A percentile compares a stretch with the other conserved stretches of the same genome.
Conservation (phyloP, 2,797 vertebrate genomes). For the Poeciliopsis presidionis region DNA sequence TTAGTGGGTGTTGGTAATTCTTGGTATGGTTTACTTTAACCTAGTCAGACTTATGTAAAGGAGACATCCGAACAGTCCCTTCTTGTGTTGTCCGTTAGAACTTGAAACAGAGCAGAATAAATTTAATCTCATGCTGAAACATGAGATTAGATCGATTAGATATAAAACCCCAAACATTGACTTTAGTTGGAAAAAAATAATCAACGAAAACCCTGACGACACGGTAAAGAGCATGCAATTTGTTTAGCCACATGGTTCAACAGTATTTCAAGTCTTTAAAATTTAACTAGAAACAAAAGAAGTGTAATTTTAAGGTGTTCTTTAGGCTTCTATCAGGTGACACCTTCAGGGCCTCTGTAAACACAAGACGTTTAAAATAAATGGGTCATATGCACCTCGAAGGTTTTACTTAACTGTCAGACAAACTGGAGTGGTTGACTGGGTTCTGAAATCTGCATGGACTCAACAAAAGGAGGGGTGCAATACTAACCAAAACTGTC, state of each 20-base stretch:
- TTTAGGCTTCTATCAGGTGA: slow-evolving; percentile 37
- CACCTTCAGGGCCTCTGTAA: slow-evolving; percentile 49
- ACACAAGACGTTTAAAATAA: slow-evolving; percentile 53
- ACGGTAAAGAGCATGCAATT: neutral
- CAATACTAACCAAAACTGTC: slow-evolving; percentile 14
- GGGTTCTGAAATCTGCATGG: slow-evolving; percentile 35
- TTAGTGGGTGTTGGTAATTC: neutral
- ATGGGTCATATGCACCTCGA: slow-evolving; percentile 30
- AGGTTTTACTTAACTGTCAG: slow-evolving; percentile 49
- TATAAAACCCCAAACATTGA: slow-evolving; percentile 37
- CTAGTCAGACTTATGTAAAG: neutral
- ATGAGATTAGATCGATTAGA: slow-evolving; percentile 38
- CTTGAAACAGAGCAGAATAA: slow-evolving; percentile 9
- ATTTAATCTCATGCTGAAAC: slow-evolving; percentile 32
- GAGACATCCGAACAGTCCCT: neutral
- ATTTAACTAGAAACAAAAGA: slow-evolving; percentile 38
- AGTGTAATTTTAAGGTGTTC: slow-evolving; percentile 32
- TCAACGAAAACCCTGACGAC: neutral
- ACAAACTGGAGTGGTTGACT: slow-evolving; percentile 14
- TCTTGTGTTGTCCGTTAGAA: slow-evolving; percentile 11
- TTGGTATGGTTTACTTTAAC: slow-evolving; percentile 9
- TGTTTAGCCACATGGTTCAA: neutral
- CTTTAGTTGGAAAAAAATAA: neutral
- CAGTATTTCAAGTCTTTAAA: slow-evolving; percentile 13
- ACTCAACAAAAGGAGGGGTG: slow-evolving; percentile 42